Evolutionary conservation across 2,797 vertebrate genomes (phyloP).

Genomic region (Oreonectes daqikongensis): DNA sequence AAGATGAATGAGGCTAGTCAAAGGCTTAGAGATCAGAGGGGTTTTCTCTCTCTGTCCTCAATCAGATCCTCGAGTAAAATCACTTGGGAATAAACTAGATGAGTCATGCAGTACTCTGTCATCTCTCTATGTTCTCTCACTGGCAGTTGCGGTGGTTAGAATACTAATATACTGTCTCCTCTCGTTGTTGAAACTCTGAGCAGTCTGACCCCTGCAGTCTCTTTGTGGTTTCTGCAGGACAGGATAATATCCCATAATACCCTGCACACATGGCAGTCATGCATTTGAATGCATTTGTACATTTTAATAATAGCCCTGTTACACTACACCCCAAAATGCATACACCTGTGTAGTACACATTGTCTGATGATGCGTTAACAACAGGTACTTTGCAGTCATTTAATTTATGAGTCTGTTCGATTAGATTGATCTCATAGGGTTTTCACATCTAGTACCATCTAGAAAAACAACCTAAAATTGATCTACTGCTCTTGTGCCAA

Average conservation of each 20-base stretch:
- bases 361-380: no score
- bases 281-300: not conserved
- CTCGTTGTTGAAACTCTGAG: not conserved
- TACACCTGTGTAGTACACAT: no score
- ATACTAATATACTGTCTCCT: conserved; percentile 31
- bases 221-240: not conserved
- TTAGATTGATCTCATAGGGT: not conserved
- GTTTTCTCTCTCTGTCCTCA: not conserved
- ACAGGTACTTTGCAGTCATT: no score
- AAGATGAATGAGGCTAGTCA: not conserved
- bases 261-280: not conserved
- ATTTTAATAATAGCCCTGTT: not conserved
- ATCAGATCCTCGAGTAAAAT: conserved; percentile 12
- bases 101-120: conserved; percentile 22
- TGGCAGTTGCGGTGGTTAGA: conserved; percentile 25
- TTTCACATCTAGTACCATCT: not conserved
- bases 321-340: no score
- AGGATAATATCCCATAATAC: no score
- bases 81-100: conserved; percentile 7
- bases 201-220: conserved; percentile 18
- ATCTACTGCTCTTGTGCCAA: not conserved
- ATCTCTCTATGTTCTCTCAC: not conserved
- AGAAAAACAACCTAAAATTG: not conserved
- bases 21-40: not conserved
- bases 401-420: no score